Evolutionary conservation across 30 jellyfish, hydroid and myxozoan genomes (phyloP), one percentile per base, ranked within the genome.

Genomic region (Pseudorhiza aurosa): DNA sequence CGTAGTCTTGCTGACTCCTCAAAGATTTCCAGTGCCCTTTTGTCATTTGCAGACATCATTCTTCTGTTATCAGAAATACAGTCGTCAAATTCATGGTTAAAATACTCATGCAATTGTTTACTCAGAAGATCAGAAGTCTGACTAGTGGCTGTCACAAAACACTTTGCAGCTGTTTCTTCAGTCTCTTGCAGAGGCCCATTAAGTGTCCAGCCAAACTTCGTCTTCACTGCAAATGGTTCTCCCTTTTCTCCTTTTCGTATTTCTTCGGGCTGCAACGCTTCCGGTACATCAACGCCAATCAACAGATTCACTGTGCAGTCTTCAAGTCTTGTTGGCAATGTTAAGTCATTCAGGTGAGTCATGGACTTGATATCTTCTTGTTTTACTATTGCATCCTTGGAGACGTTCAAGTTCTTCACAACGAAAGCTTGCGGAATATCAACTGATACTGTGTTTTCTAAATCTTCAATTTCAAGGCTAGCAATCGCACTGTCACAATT

Each of bases 171-270:
- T 37, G 79, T 35, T 39, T 2, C 58, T 43, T 59, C 63, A 25
- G 70, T 32, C 40, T 32, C 57, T 21, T 60, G 53, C 8, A 82
- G 63, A 40, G 94, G 94, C 27, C 94, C 87, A 37, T 40, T 69
- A 55, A 82, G 72, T 9, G 87, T 57, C 94, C 87, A 82, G 27
- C 94, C 94, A 67, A 82, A 69, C 60, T 45, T 43, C 39, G 94
- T 82, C 67, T 43, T 69, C 49, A 82, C 85, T 51, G 89, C 89
- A 77, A 55, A 59, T 40, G 89, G 89, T 40, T 72, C 89, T 46
- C 89, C 89, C 0, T 58, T 45, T 35, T 77, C 89, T 27, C 75
- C 58, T 55, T 26, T 74, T 43, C 87, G 77, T 42, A 37, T 33
- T 74, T 77, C 89, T 59, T 77, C 89, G 18, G 82, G 89, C 63